These are phyloP conservation scores for Hyphantria cunea DNA, from an alignment of 1,140 invertebrate genomes.

Conservation along the genomic window DNA sequence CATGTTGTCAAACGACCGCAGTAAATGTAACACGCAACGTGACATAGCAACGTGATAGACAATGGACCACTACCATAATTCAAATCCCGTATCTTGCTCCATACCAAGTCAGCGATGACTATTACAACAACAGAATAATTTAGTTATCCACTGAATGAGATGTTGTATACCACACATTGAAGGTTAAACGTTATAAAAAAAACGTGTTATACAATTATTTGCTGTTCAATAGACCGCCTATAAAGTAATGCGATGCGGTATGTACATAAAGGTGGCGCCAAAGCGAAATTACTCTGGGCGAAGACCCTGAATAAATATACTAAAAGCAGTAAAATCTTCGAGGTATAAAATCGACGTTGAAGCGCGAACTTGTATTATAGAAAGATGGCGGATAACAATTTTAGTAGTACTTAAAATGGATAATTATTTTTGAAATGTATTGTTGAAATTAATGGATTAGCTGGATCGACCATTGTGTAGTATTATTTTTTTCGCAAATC, in stretches of 20 bases:
- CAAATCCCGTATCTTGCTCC: slow-evolving; percentile 27
- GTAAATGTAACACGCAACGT: slow-evolving; percentile 17
- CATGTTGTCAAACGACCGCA: slow-evolving; percentile 4
- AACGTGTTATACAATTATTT: slow-evolving; percentile 31
- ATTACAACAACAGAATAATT: slow-evolving; percentile 37
- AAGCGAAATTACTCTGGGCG: slow-evolving; percentile 35
- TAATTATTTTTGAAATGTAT: slow-evolving; percentile 32
- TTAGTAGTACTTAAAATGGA: slow-evolving; percentile 38
- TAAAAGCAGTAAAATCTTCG: slow-evolving; percentile 38
- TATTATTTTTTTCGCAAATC: slow-evolving; percentile 31
- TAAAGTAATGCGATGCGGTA: slow-evolving; percentile 21
- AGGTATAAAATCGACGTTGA: slow-evolving; percentile 41
- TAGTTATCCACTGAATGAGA: slow-evolving; percentile 24
- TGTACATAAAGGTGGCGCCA: slow-evolving; percentile 40
- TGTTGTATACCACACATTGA: slow-evolving; percentile 26
- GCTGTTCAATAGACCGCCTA: slow-evolving; percentile 21
- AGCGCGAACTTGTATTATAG: slow-evolving; percentile 39
- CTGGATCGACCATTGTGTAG: too few species aligned
- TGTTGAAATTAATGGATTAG: slow-evolving; percentile 21
- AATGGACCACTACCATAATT: slow-evolving; percentile 45
- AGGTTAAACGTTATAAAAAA: slow-evolving; percentile 26
- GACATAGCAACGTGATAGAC: slow-evolving; percentile 28
- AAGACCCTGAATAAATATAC: slow-evolving; percentile 35
- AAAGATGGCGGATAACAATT: slow-evolving; percentile 33
- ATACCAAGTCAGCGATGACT: slow-evolving; percentile 29